These are phyloP conservation scores for Eurois occulta DNA, from an alignment of 2,888 invertebrate species.

Conservation along the genomic window DNA sequence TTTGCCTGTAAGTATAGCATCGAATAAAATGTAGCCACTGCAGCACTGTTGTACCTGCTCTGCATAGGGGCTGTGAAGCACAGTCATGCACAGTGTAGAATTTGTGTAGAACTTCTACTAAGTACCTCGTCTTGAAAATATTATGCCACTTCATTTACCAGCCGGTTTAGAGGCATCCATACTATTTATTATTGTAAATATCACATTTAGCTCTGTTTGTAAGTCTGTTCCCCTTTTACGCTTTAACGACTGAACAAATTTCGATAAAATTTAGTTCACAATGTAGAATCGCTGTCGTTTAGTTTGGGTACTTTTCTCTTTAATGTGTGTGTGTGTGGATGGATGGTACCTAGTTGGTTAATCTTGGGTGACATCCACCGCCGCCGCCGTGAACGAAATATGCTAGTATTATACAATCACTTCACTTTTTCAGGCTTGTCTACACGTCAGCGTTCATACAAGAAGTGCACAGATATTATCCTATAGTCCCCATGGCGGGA, in stretches of 20 bases:
- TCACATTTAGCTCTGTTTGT: background rate
- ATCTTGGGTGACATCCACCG: background rate
- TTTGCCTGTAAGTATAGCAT: background rate
- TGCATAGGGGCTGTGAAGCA: background rate
- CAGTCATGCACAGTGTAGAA: background rate
- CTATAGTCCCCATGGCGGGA: constrained; percentile 89
- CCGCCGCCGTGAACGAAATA: background rate
- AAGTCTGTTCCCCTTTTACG: background rate
- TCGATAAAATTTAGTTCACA: background rate
- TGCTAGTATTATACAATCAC: background rate
- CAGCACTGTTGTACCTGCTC: background rate
- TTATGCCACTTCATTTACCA: background rate
- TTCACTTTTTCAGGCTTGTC: constrained; percentile 80
- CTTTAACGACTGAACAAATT: background rate
- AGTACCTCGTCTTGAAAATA: background rate
- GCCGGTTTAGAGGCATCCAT: background rate
- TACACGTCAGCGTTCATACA: constrained; percentile 90
- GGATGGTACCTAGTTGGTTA: background rate
- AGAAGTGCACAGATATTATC: constrained; percentile 90
- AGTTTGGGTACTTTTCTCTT: background rate
- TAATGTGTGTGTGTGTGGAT: background rate
- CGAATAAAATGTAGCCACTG: background rate
- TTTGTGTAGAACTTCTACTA: background rate
- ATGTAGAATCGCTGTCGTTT: background rate
- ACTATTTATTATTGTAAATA: background rate